Base-by-base conservation (phyloP, 92 coral and sea anemone genomes). In the Zoanthus solanderi region DNA sequence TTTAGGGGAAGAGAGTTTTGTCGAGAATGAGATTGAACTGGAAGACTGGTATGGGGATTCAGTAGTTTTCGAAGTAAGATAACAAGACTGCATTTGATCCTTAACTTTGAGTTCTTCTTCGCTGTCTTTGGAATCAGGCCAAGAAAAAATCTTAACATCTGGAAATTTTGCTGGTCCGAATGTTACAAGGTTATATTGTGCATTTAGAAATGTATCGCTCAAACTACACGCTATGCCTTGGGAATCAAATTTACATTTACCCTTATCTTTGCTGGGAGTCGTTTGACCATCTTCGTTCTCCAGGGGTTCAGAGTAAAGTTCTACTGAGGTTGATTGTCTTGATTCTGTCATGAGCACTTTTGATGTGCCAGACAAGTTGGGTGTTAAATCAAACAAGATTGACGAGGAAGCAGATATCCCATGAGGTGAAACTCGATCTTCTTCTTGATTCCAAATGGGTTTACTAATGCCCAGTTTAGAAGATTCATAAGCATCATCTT, bases 271-370 rank as follows among this genome's bases (percentile, higher is more conserved):
- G 60, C 45, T 83, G 8, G 78, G 32, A 29, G 61, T 16, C 11
- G 50, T 31, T 68, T 66, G 89, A 65, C 63, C 63, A 17, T 79
- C 90, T 1, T 93, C 92, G 28, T 75, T 93, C 37, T 93, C 96
- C 29, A 95, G 74, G 18, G 96, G 96, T 81, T 95, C 98, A 5
- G 98, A 93, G 86, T 91, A 95, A 28, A 95, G 79, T 81, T 95
- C 98, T 7, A 94, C 47, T 4, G 98, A 95, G 53, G 86, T 78
- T 31, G 90, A 92, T 57, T 85, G 91, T 8, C 46, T 74, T 14
- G 66, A 29, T n/a, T 86, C 87, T 66, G 14, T 17, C 6, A 1
- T 32, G 32, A 69, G 10, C 0, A 30, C 79, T 58, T 57, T 72
- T 17, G 71, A 53, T 18, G 88, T 16, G 0, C 7, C 88, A 16